These are phyloP conservation scores for Cetonia aurata DNA, from an alignment of 2,888 invertebrate species.

Conservation along the genomic window DNA sequence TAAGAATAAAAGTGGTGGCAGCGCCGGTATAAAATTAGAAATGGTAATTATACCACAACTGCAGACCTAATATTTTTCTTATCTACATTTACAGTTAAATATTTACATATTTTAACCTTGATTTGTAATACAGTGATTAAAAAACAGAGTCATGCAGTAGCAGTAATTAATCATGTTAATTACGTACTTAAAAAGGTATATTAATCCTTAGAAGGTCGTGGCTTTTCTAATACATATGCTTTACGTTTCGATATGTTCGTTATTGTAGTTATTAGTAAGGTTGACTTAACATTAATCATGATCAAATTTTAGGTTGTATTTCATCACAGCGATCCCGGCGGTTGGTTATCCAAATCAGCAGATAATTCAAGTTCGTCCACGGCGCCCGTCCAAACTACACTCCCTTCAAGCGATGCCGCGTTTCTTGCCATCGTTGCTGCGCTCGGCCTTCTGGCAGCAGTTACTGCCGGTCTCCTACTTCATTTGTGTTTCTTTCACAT, in stretches of 20 bases:
- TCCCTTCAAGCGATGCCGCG: slow-evolving; percentile 70
- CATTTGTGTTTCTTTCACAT: slow-evolving; percentile 91
- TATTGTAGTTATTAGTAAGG: neutral
- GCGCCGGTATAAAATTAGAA: slow-evolving; percentile 20
- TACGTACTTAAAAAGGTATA: too few species aligned
- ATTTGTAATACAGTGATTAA: too few species aligned
- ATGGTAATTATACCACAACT: slow-evolving; percentile 4
- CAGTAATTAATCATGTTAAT: too few species aligned
- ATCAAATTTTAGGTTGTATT: slow-evolving; percentile 66
- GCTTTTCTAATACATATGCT: too few species aligned
- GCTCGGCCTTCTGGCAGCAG: slow-evolving; percentile 78
- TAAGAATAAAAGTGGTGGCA: neutral
- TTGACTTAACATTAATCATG: too few species aligned
- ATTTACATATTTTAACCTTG: neutral
- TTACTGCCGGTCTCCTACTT: slow-evolving; percentile 81
- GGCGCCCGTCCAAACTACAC: slow-evolving; percentile 57
- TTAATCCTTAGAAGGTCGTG: too few species aligned
- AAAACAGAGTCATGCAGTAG: too few species aligned
- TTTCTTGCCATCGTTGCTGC: slow-evolving; percentile 73
- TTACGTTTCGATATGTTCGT: neutral
- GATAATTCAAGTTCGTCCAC: slow-evolving; percentile 51
- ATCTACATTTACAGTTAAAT: neutral
- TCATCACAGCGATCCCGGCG: slow-evolving; percentile 47
- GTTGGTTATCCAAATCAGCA: slow-evolving; percentile 43
- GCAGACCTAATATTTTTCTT: neutral